Base-by-base conservation (phyloP, 2,888 invertebrate species). In the Lepidochrysops patricia region DNA sequence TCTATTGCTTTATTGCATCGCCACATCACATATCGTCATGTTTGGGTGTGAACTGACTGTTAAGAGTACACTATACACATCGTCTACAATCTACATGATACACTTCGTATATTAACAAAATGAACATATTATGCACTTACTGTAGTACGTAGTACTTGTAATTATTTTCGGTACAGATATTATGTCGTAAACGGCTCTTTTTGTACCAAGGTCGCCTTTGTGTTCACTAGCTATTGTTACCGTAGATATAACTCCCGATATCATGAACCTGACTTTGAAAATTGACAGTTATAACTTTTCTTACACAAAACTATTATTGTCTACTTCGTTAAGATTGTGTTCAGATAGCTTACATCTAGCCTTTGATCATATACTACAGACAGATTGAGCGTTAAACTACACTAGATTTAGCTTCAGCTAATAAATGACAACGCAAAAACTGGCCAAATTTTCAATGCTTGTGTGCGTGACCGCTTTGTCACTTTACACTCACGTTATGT, bases 151-250 rank as follows among this genome's bases (percentile, higher is more conserved):
- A 15, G 37, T 6, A 15, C 43, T 43, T 9, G 9, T 43, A 43
- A 12, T 43, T 54, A 54, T 54, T 54, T 54, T 54, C 19, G 19
- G 15, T 54, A 15, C 29, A 54, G 54, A 54, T 54, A 54, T 61
- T 58, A n/a, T n/a, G n/a, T 61, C 61, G 61, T 61, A 61, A 61
- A 59, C 48, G 5, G 58, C 34, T 61, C 37, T 56, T 61, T 58
- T 56, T 27, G 12, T 15, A 13, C 68, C 79, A 80, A 82, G 82
- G 82, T 75, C 73, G 67, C 70, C 72, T 70, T 76, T 77, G 77
- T 78, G 29, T 19, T 4, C 5, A 15, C 9, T 15, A 72, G 67
- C 54, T 49, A 56, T 37, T 43, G 29, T 27, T 58, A n/a, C 5
- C 7, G 25, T 26, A 54, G 54, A 54, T 54, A 4, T 19, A 13